Evolutionary conservation across 2,113 vertebrate species (phyloP), one percentile per base, ranked within the genome.

Genomic region (Motacilla alba): DNA sequence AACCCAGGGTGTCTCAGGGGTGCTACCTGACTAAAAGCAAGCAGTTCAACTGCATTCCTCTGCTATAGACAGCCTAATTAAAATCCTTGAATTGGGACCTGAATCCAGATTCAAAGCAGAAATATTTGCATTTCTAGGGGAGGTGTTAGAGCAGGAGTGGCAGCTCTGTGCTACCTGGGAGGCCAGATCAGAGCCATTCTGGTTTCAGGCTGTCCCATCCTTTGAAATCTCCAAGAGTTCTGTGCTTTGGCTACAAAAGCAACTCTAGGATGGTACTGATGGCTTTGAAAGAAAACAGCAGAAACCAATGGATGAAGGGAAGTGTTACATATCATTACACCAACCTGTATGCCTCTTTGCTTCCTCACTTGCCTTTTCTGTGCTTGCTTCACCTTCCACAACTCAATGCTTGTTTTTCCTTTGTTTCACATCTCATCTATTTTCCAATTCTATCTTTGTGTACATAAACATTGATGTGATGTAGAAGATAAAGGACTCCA

Each of bases 331-430:
- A 58, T 43, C 39, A 53, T 35, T 47, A n/a, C 49, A 74, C 5
- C 37, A 84, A 44, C 11, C 19, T 58, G 5, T 13, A 37, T 16
- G 16, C 4, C 18, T 67, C 28, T 16, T 53, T 81, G 59, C 58
- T 50, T 47, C 16, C 31, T 39, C 68, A 14, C 28, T 87, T 91
- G 67, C 11, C 27, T 82, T 68, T 93, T 49, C 70, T 26, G 11
- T 0, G 0, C 39, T 60, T 63, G 37, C 21, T 63, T 87, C 28
- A n/a, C 46, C 46, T 85, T 75, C 17, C 23, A 49, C 15, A 39
- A 21, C 22, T 49, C 0, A 0, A 15, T 18, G 10, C 30, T 37
- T 14, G 1, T 30, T 87, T 37, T 28, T 10, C 1, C 14, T 70
- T 68, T 70, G 50, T 37, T 53, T 89, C 37, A 62, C 9, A 50